A percentile compares a stretch with the other conserved stretches of the same genome.
Conservation (phyloP, 2,888 invertebrate species). For the Geophilus truncorum region DNA sequence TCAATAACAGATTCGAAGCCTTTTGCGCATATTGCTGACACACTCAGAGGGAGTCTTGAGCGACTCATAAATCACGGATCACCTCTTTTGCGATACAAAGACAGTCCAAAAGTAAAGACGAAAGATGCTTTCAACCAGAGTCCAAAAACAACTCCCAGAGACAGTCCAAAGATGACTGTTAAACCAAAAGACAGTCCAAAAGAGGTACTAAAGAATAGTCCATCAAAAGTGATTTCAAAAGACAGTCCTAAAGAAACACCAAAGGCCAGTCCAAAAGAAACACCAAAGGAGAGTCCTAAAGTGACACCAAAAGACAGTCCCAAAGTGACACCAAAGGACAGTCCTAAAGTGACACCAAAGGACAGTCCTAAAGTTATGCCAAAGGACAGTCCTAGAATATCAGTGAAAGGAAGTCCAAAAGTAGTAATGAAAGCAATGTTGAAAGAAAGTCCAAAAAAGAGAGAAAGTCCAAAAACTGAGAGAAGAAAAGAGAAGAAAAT, state of each 20-base stretch:
- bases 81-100: neutral
- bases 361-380: neutral
- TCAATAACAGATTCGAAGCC: neutral
- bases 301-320: neutral
- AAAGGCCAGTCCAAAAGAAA: neutral
- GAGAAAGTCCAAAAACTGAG: neutral
- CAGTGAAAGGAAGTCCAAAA: neutral
- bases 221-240: no score
- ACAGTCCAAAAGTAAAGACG: conserved; percentile 14
- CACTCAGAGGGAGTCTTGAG: conserved; percentile 14
- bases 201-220: neutral
- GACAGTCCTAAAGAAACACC: no score
- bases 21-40: conserved; percentile 22
- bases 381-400: neutral
- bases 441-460: neutral
- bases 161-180: neutral
- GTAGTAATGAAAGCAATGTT: no score
- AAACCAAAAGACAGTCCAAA: neutral
- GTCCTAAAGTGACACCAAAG: neutral
- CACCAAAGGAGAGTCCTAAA: neutral
- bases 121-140: neutral
- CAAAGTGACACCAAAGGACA: neutral
- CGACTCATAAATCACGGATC: conserved; percentile 10
- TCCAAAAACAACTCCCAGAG: neutral
- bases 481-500: neutral